phyloP scores from a whole-genome alignment of 2,888 invertebrate genomes.

The Pycnomerus fuliginosus region DNA sequence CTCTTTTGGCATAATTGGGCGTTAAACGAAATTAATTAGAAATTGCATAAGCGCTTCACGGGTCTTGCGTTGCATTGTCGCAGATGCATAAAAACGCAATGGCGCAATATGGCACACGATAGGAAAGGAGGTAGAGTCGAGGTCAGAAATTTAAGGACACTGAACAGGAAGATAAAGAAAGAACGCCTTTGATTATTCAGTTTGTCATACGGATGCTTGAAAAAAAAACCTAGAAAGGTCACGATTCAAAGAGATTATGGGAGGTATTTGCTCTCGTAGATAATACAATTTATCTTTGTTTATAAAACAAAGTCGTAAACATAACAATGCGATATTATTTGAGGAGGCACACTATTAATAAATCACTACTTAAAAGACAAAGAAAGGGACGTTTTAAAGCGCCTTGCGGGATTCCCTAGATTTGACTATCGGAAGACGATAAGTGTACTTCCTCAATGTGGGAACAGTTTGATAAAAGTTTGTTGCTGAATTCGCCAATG shows the following conservation, averaged over 20 bases:
- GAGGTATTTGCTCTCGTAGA: no score
- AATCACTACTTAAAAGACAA: constrained; percentile 3
- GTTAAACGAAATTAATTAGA: constrained; percentile 7
- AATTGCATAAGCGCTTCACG: constrained; percentile 10
- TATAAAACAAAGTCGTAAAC: constrained; percentile 14
- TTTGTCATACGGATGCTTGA: constrained; percentile 10
- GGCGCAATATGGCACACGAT: constrained; percentile 17
- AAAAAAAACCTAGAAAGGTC: no score
- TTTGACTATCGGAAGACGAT: no score
- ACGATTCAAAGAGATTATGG: no score
- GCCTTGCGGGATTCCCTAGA: constrained; percentile 2
- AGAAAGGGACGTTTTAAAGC: constrained; percentile 1
- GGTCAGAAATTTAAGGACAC: constrained; percentile 18
- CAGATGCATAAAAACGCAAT: constrained; percentile 1
- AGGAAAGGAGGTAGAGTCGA: constrained; percentile 15
- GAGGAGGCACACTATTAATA: constrained; percentile 2
- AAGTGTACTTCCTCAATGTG: no score
- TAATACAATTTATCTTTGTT: constrained; percentile 15
- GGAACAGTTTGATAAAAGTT: no score
- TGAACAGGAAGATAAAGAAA: constrained; percentile 3
- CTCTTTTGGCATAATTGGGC: constrained; percentile 11
- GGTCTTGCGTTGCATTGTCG: constrained; percentile 1
- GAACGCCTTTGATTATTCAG: constrained; percentile 6
- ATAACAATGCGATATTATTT: constrained; percentile 13
- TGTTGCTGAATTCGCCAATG: no score